These are phyloP conservation scores for Pseudotriccus pelzelni DNA, from an alignment of 2,797 vertebrate genomes.

Conservation along the genomic window DNA sequence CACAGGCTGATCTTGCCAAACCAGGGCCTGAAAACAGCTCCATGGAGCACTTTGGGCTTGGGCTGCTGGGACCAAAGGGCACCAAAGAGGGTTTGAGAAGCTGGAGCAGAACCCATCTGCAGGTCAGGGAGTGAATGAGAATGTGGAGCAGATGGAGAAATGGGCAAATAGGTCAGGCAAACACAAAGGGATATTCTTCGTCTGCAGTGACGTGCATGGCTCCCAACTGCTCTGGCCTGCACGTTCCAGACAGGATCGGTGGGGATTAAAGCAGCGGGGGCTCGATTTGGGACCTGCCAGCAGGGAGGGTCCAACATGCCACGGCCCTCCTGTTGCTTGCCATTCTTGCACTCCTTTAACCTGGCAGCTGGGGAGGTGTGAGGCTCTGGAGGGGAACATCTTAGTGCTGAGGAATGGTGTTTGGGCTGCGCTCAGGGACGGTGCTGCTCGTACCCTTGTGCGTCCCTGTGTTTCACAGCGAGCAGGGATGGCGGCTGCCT, in stretches of 20 bases:
- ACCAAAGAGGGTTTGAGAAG: background rate
- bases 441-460: rapidly evolving
- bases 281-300: background rate
- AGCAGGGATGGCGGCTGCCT: background rate
- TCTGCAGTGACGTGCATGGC: background rate
- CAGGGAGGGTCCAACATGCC: rapidly evolving
- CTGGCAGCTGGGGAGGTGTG: background rate
- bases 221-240: background rate
- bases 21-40: background rate
- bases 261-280: slow-evolving; percentile 9
- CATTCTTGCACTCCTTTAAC: background rate
- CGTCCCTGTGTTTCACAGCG: background rate
- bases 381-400: background rate
- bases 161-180: slow-evolving; percentile 37
- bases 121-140: background rate
- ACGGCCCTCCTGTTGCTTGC: background rate
- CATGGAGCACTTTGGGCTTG: background rate
- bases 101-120: background rate
- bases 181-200: slow-evolving; percentile 5
- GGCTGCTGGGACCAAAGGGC: background rate
- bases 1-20: background rate
- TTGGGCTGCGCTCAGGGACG: background rate
- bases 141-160: background rate
- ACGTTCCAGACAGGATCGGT: background rate
- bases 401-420: background rate